Conservation (phyloP, 2,888 invertebrate genomes). For the Nomada goodeniana region DNA sequence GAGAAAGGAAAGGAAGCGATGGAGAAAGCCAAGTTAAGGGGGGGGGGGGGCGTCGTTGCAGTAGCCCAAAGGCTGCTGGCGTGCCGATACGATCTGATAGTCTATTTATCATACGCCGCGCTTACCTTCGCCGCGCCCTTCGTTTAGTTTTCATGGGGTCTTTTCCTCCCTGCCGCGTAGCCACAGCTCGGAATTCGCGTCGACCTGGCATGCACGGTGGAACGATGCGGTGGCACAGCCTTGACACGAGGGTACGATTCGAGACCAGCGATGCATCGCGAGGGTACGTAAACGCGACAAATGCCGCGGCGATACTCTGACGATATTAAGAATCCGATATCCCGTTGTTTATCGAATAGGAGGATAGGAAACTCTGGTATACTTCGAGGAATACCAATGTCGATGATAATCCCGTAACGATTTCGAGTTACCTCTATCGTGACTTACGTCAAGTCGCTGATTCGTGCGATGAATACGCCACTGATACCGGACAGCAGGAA, state of each 20-base stretch:
- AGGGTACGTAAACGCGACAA: background rate
- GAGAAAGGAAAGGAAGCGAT: constrained; percentile 3
- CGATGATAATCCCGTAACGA: constrained; percentile 5
- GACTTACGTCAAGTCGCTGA: constrained; percentile 28
- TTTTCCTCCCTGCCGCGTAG: constrained; percentile 52
- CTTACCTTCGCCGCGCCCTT: constrained; percentile 59
- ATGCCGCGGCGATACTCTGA: background rate
- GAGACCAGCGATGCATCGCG: background rate
- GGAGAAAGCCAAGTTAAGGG: constrained; percentile 29
- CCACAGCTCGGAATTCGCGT: constrained; percentile 40
- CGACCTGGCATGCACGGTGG: background rate
- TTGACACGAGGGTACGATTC: background rate
- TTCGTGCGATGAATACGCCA: constrained; percentile 56
- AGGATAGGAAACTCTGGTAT: constrained; percentile 2
- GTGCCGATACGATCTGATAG: constrained; percentile 71
- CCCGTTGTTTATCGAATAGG: constrained; percentile 31
- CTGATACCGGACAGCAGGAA: constrained; percentile 45
- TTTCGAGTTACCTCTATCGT: constrained; percentile 45
- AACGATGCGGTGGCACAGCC: too few relatives aligned
- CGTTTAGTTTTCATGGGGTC: constrained; percentile 61
- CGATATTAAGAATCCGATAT: constrained; percentile 5
- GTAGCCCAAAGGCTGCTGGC: constrained; percentile 57
- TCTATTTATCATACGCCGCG: constrained; percentile 72
- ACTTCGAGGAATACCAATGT: background rate
- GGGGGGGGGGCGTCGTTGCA: constrained; percentile 20